These are phyloP conservation scores for Corydoras maculifer DNA, from an alignment of 2,113 vertebrate species.

Conservation along the genomic window DNA sequence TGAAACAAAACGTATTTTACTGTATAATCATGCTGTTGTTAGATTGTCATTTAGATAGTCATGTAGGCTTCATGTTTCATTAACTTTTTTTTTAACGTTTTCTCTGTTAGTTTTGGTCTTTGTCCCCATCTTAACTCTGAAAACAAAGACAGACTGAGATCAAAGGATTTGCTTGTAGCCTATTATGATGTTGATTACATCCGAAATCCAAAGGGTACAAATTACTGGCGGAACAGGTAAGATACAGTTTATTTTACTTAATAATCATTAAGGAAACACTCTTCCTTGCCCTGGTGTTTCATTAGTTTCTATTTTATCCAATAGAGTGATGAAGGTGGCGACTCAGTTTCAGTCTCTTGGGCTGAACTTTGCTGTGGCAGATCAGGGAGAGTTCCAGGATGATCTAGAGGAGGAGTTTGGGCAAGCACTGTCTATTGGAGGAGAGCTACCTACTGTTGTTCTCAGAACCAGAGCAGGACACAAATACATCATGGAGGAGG, in stretches of 20 bases:
- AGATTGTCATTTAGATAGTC: too few species aligned
- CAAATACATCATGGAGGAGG: conserved; percentile 70
- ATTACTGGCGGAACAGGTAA: conserved; percentile 74
- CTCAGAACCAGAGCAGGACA: conserved; percentile 60
- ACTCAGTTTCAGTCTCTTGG: conserved; percentile 52
- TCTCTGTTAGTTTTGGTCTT: conserved; percentile 56
- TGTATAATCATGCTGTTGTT: too few species aligned
- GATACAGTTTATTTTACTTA: background rate
- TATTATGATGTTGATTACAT: conserved; percentile 64
- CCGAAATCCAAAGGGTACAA: conserved; percentile 57
- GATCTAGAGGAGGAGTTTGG: conserved; percentile 70
- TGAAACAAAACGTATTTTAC: too few species aligned
- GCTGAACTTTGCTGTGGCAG: conserved; percentile 62
- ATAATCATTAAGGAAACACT: background rate
- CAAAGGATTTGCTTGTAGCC: conserved; percentile 59
- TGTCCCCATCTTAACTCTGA: conserved; percentile 67
- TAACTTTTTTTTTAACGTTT: background rate
- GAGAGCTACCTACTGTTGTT: conserved; percentile 59
- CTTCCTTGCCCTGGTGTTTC: background rate
- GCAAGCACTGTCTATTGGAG: conserved; percentile 50
- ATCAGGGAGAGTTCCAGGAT: conserved; percentile 60
- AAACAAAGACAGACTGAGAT: conserved; percentile 57
- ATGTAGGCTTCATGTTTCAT: background rate
- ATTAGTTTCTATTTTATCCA: background rate
- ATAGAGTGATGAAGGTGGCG: conserved; percentile 67